Conservation (phyloP, 2,797 vertebrate genomes). For the Morus bassanus region DNA sequence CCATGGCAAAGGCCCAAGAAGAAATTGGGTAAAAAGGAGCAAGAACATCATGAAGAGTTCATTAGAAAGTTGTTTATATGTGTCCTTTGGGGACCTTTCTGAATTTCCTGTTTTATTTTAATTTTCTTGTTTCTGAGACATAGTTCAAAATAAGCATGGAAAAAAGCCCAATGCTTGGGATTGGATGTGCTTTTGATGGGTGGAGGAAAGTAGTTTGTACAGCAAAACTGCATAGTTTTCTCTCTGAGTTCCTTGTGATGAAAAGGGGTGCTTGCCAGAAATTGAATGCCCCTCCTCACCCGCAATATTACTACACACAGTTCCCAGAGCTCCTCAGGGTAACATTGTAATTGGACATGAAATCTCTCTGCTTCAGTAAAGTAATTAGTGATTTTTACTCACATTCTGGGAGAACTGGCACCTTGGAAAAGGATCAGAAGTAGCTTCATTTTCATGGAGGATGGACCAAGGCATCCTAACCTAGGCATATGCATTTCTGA, state of each 20-base stretch:
- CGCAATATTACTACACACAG: accelerated
- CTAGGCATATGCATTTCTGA: background rate
- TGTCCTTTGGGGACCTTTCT: slow-evolving; percentile 1
- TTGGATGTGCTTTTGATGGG: background rate
- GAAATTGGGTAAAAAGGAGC: background rate
- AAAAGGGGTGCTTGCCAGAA: background rate
- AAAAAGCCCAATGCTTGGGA: background rate
- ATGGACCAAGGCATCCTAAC: background rate
- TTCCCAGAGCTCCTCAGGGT: background rate
- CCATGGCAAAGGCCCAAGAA: background rate
- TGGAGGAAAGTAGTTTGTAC: background rate
- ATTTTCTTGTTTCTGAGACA: background rate
- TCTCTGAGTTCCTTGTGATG: background rate
- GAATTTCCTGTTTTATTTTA: slow-evolving; percentile 33
- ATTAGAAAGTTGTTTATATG: background rate
- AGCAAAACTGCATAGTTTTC: background rate
- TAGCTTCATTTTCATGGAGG: background rate
- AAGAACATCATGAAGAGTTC: background rate
- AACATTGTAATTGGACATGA: background rate
- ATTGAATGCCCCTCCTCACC: accelerated
- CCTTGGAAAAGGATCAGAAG: background rate
- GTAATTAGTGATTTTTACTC: background rate
- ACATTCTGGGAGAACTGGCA: background rate
- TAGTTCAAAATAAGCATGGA: background rate
- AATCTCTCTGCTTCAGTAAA: background rate